Evolutionary conservation across 2,113 vertebrate species (phyloP).

Genomic region (Thinocorus orbignyianus): DNA sequence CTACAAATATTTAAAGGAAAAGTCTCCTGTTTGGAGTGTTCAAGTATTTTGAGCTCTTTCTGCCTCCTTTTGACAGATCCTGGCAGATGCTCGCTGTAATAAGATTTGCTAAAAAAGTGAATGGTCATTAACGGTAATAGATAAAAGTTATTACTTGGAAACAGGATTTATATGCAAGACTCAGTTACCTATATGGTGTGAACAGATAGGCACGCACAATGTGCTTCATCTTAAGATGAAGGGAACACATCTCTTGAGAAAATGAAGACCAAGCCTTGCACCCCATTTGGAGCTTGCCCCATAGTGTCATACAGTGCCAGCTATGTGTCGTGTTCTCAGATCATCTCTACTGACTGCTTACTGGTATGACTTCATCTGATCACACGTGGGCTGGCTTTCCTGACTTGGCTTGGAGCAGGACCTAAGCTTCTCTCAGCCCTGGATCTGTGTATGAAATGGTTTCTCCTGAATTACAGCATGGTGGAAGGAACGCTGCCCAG

Average conservation of each 20-base stretch:
- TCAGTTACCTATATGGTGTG: background rate
- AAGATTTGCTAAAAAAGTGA: background rate
- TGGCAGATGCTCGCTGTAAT: background rate
- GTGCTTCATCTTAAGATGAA: background rate
- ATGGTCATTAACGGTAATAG: background rate
- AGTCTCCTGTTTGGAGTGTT: background rate
- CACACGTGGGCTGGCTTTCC: background rate
- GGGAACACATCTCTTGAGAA: background rate
- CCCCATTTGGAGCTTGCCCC: background rate
- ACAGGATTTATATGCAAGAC: background rate
- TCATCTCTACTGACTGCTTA: background rate
- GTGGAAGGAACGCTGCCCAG: background rate
- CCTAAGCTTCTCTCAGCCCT: background rate
- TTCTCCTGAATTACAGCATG: background rate
- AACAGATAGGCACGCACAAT: background rate
- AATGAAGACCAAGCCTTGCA: background rate
- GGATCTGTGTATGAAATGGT: background rate
- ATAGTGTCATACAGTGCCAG: rapidly evolving
- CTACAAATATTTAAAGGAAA: slow-evolving; percentile 29
- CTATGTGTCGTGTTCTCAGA: background rate
- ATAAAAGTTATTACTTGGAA: background rate
- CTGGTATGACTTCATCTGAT: background rate
- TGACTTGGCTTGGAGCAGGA: background rate
- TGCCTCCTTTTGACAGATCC: background rate
- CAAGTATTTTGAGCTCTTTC: background rate